Evolutionary conservation across 2,888 invertebrate species (phyloP), one percentile per base, ranked within the genome.

Genomic region (Frankliniella intonsa): DNA sequence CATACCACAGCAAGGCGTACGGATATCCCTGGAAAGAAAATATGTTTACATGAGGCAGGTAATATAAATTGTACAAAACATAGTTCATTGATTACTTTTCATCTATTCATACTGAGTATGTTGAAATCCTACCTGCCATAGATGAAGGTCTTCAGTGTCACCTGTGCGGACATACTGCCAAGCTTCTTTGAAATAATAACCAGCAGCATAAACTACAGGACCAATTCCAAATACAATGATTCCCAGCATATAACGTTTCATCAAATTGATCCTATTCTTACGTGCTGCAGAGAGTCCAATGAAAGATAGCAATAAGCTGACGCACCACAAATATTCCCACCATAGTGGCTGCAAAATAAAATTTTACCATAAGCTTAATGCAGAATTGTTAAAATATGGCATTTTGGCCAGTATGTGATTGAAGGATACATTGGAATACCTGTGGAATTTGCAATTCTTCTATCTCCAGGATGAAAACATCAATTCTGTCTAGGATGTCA

Each of bases 271-370:
- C 86, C 93, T 93, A 89, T 98, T 98, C 85, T 92, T 93, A 85
- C 95, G 93, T 84, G 96, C 92, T 69, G 98, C 95, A 55, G 95
- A 92, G 82, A 97, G 90, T 9, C 95, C 97, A 83, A 97, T 89
- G 88, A 97, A 93, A 19, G 96, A 95, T 69, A 95, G 91, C 55
- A 96, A 88, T 83, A 97, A 89, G 85, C 97, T 97, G 38, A 93
- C 88, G 85, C 95, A 93, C 97, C 98, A 98, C 86, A 95, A 91
- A 88, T 97, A 98, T 88, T 98, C 98, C 98, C 98, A 98, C 89
- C 93, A 92, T 80, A 95, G 89, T 1, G 96, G 95, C 92, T 94
- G 89, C 82, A 90, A 91, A 84, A 84, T 55, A 85, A 85, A 84
- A 84, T 83, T 22, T 62, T 25, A 81, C n/a, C 5, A 65, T 79